These are phyloP conservation scores for Epinephelus lanceolatus DNA, from an alignment of 2,113 vertebrate genomes.

Conservation along the genomic window DNA sequence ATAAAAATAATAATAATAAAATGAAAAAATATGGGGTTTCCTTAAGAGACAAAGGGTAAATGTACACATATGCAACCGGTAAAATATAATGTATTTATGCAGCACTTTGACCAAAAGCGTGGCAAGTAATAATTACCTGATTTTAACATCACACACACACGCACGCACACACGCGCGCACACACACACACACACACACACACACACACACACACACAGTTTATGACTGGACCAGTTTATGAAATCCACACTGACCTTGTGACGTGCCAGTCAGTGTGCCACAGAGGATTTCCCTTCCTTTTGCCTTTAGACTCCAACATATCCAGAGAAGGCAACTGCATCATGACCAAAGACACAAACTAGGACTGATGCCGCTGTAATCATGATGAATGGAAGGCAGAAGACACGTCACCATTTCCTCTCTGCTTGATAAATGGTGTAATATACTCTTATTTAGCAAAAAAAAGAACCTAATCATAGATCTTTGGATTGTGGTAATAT, in stretches of 20 bases:
- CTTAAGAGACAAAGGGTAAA: neutral
- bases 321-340: conserved; percentile 46
- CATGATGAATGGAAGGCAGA: conserved; percentile 85
- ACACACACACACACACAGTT: neutral
- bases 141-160: neutral
- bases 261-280: conserved; percentile 35
- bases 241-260: conserved; percentile 20
- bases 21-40: neutral
- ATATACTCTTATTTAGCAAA: conserved; percentile 86
- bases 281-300: conserved; percentile 16
- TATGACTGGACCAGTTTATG: neutral
- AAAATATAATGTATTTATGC: neutral
- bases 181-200: neutral
- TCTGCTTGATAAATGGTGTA: conserved; percentile 84
- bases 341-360: conserved; percentile 79
- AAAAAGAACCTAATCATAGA: conserved; percentile 81
- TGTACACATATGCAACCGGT: neutral
- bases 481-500: conserved; percentile 78
- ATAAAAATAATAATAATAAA: neutral
- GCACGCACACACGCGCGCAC: neutral
- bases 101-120: neutral
- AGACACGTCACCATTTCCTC: conserved; percentile 79
- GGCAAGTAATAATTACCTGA: neutral
- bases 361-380: conserved; percentile 83
- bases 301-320: neutral